A percentile compares a stretch with the other conserved stretches of the same genome.
These are phyloP conservation scores for Eriosoma lanigerum DNA, from an alignment of 1,140 invertebrate species.

Conservation along the genomic window DNA sequence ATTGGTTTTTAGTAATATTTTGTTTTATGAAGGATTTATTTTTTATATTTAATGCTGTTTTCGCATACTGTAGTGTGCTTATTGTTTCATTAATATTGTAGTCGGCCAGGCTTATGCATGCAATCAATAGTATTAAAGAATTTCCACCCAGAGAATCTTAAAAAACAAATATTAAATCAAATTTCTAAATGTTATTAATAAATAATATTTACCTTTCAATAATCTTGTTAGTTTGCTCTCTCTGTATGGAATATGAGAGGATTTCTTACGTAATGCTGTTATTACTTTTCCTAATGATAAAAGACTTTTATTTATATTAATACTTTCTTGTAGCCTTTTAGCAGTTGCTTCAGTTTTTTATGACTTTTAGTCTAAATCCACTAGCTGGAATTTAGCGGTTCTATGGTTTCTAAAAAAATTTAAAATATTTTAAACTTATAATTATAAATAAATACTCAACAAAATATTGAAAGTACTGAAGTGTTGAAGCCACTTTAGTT, in stretches of 20 bases:
- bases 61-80: slow-evolving; percentile 90
- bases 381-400: slow-evolving; percentile 79
- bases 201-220: slow-evolving; percentile 69
- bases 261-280: slow-evolving; percentile 76
- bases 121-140: slow-evolving; percentile 98
- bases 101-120: slow-evolving; percentile 93
- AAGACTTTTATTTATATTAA: slow-evolving; percentile 90
- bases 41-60: slow-evolving; percentile 95
- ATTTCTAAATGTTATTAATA: too few relatives aligned
- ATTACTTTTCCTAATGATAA: slow-evolving; percentile 92
- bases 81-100: slow-evolving; percentile 99
- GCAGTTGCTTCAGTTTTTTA: slow-evolving; percentile 91
- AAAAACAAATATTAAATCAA: not conserved
- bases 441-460: slow-evolving; percentile 21
- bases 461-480: slow-evolving; percentile 59
- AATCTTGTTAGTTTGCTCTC: slow-evolving; percentile 89
- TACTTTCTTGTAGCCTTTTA: slow-evolving; percentile 85
- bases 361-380: slow-evolving; percentile 91
- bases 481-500: slow-evolving; percentile 64
- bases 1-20: slow-evolving; percentile 96
- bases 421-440: slow-evolving; percentile 18
- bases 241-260: slow-evolving; percentile 79
- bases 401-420: slow-evolving; percentile 67
- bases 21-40: slow-evolving; percentile 99
- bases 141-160: slow-evolving; percentile 80